phyloP scores from a whole-genome alignment of 2,888 invertebrate genomes.

The Lithophane ornitopus region DNA sequence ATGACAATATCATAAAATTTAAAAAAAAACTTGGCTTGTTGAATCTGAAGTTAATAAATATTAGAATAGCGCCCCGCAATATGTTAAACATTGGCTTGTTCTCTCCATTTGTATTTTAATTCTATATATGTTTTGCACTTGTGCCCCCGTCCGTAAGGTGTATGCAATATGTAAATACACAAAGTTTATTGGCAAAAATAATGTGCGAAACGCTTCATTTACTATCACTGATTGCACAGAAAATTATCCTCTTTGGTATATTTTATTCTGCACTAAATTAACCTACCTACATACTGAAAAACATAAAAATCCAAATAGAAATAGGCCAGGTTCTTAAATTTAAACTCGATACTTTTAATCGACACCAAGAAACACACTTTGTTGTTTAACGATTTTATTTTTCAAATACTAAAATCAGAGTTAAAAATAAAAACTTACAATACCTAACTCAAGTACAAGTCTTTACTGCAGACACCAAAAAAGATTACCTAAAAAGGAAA shows the following conservation, averaged over 20 bases:
- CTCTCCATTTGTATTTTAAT: conserved; percentile 42
- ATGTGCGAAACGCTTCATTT: not conserved
- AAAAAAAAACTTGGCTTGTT: conserved; percentile 8
- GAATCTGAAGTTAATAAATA: conserved; percentile 30
- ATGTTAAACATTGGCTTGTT: conserved; percentile 43
- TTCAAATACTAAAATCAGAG: not conserved
- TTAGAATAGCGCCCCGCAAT: conserved; percentile 34
- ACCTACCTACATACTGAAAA: not conserved
- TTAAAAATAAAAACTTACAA: not conserved
- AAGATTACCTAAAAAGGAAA: not conserved
- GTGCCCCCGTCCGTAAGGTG: conserved; percentile 30
- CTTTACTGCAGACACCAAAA: not conserved
- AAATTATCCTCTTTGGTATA: not conserved
- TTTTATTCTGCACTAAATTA: not conserved
- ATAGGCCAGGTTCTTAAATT: too few species aligned
- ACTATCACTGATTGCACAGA: not conserved
- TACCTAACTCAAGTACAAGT: not conserved
- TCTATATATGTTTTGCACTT: conserved; percentile 46
- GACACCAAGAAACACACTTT: not conserved
- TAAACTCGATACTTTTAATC: not conserved
- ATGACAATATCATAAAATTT: not conserved
- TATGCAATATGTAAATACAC: conserved; percentile 55
- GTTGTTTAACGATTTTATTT: too few species aligned
- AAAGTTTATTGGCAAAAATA: not conserved
- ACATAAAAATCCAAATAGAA: too few species aligned